Percentiles rank a stretch among this genome's conserved stretches.
phyloP scores from a whole-genome alignment of 2,797 vertebrate genomes.

The Pangasius mekongensis region DNA sequence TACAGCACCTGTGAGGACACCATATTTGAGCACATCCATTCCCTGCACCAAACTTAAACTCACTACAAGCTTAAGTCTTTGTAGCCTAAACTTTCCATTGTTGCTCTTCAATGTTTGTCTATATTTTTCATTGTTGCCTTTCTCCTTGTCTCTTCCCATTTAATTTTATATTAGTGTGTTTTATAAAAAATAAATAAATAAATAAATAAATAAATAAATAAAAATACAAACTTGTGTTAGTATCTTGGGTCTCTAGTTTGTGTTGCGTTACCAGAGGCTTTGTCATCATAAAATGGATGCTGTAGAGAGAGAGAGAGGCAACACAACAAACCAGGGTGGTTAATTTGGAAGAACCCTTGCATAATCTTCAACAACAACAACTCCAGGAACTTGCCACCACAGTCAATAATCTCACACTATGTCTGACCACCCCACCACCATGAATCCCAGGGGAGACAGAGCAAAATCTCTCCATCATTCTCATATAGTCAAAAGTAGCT shows the following conservation, averaged over 20 bases:
- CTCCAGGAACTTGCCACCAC: not conserved
- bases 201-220: too few relatives aligned
- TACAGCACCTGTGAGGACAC: constrained; percentile 36
- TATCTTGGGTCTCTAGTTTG: not conserved
- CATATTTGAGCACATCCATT: constrained; percentile 59
- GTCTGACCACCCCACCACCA: not conserved
- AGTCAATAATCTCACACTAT: not conserved
- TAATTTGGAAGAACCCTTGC: not conserved
- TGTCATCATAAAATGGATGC: not conserved
- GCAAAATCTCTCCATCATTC: not conserved
- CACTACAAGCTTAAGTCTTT: not conserved
- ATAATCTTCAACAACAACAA: not conserved
- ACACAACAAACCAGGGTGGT: not conserved
- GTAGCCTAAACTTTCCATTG: not conserved
- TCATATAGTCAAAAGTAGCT: not conserved
- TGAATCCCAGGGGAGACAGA: not conserved
- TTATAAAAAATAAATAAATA: too few relatives aligned
- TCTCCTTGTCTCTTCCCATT: not conserved
- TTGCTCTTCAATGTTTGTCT: not conserved
- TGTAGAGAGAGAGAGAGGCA: not conserved
- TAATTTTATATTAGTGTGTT: not conserved
- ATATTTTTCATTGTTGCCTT: not conserved
- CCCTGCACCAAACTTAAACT: not conserved
- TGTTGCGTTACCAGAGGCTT: not conserved
- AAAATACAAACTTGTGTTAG: not conserved